These are phyloP conservation scores for Pocota personata DNA, from an alignment of 2,888 invertebrate species.

Conservation along the genomic window DNA sequence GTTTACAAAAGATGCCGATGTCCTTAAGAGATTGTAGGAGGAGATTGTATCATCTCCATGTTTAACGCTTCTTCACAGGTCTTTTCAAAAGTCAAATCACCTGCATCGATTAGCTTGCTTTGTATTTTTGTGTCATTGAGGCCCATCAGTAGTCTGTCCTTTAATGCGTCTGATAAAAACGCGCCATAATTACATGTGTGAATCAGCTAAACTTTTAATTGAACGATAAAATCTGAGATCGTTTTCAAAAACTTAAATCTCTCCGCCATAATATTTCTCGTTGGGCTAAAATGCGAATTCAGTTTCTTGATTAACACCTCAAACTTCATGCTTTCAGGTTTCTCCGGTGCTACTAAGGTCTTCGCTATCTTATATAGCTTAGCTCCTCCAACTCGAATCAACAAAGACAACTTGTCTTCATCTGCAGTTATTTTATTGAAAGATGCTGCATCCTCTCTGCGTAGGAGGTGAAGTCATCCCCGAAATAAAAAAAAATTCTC, in stretches of 20 bases:
- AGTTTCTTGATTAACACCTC: no score
- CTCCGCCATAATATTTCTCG: no score
- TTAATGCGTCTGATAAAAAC: not conserved
- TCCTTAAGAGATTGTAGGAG: no score
- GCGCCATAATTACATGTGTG: not conserved
- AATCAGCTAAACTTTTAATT: no score
- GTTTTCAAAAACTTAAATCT: no score
- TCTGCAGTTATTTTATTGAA: not conserved
- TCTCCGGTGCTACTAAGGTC: not conserved
- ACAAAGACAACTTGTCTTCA: no score
- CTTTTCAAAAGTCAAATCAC: slow-evolving; percentile 19
- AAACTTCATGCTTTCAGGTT: not conserved
- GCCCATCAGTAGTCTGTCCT: not conserved
- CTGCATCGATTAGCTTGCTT: slow-evolving; percentile 23
- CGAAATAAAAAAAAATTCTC: not conserved
- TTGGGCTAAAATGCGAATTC: no score
- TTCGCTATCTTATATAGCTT: not conserved
- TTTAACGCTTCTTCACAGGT: slow-evolving; percentile 26
- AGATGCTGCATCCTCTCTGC: not conserved
- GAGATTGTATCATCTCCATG: slow-evolving; percentile 26
- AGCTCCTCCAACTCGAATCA: not conserved
- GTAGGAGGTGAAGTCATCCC: not conserved
- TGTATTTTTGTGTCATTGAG: not conserved
- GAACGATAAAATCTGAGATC: not conserved
- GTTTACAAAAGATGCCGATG: not conserved